Percentiles rank a stretch among this genome's conserved stretches.
Conservation (phyloP, 1,140 invertebrate species). For the Trichonephila clavipes region DNA sequence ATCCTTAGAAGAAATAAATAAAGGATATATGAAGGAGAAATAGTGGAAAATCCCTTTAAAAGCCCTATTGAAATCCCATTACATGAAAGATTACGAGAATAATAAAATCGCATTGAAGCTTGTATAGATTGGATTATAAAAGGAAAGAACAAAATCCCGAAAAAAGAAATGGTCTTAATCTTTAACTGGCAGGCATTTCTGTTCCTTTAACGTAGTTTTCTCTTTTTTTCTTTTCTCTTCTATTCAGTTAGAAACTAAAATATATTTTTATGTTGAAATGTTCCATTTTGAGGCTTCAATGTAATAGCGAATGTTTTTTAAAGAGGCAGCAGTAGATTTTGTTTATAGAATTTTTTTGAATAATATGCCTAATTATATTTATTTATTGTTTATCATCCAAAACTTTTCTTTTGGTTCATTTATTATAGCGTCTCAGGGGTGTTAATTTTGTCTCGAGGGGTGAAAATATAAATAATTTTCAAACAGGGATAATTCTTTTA, state of each 20-base stretch:
- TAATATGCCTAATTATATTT: no score
- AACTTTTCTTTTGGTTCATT: no score
- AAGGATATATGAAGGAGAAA: slow-evolving; percentile 11
- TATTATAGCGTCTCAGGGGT: no score
- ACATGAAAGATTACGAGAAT: slow-evolving; percentile 46
- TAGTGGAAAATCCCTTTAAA: slow-evolving; percentile 34
- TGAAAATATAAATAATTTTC: no score
- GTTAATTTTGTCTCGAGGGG: no score
- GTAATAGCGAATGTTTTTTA: no score
- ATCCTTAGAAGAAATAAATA: not conserved
- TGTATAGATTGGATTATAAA: slow-evolving; percentile 55
- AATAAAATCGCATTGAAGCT: slow-evolving; percentile 40
- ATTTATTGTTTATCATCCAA: no score
- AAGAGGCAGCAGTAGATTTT: no score
- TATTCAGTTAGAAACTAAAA: not conserved
- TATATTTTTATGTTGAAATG: no score
- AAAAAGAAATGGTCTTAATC: not conserved
- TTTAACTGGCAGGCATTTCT: not conserved
- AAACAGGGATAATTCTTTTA: no score
- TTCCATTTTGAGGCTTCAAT: no score
- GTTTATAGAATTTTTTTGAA: no score
- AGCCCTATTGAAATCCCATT: slow-evolving; percentile 45
- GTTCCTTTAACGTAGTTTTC: not conserved
- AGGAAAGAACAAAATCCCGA: not conserved
- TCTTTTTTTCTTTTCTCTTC: not conserved